Conservation (phyloP, 2,888 invertebrate species). For the Coenonympha arcania region DNA sequence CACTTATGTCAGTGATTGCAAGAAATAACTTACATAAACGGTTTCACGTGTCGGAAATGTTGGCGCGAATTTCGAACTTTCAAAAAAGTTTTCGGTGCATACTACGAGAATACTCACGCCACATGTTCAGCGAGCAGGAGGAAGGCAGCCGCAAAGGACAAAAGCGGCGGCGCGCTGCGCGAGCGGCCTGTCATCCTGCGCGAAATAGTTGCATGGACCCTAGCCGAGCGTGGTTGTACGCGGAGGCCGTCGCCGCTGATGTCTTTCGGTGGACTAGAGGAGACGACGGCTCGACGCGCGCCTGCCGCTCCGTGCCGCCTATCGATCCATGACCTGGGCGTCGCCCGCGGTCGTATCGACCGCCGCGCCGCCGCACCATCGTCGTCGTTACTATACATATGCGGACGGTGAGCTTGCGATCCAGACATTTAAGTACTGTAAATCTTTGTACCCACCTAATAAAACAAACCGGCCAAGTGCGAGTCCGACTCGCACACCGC, state of each 20-base stretch:
- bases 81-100: background rate
- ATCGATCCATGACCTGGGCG: slow-evolving; percentile 61
- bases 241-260: slow-evolving; percentile 47
- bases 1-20: background rate
- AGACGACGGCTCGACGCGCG: slow-evolving; percentile 37
- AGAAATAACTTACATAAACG: background rate
- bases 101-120: slow-evolving; percentile 77
- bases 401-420: too few species aligned
- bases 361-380: slow-evolving; percentile 52
- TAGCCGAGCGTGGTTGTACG: slow-evolving; percentile 25
- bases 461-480: too few species aligned
- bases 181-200: slow-evolving; percentile 72
- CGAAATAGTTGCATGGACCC: slow-evolving; percentile 61
- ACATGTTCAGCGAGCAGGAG: slow-evolving; percentile 75
- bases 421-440: too few species aligned
- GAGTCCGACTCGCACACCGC: too few species aligned
- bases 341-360: slow-evolving; percentile 62
- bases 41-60: background rate
- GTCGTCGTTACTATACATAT: background rate
- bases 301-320: slow-evolving; percentile 42
- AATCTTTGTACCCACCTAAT: too few species aligned
- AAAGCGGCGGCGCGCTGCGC: slow-evolving; percentile 74
- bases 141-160: slow-evolving; percentile 75
- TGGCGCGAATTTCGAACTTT: background rate
- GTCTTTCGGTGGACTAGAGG: slow-evolving; percentile 45